Percentiles rank a stretch among this genome's conserved stretches.
These are phyloP conservation scores for Hyaena hyaena DNA, from an alignment of 2,113 vertebrate species.

Conservation along the genomic window DNA sequence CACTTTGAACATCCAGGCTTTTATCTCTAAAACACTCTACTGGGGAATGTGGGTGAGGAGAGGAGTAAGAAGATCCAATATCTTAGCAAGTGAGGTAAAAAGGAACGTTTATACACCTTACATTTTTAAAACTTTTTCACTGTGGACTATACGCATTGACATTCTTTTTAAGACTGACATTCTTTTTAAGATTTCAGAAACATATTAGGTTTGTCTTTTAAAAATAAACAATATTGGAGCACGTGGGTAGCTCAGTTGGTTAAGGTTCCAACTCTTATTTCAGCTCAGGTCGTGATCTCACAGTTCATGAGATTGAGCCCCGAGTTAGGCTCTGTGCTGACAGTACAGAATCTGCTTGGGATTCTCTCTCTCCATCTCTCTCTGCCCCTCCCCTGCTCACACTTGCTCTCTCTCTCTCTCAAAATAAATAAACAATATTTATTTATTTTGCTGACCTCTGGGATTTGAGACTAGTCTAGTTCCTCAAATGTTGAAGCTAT, in stretches of 20 bases:
- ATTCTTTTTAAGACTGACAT: slow-evolving; percentile 73
- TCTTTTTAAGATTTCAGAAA: slow-evolving; percentile 71
- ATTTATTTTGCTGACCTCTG: slow-evolving; percentile 75
- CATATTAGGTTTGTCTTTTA: slow-evolving; percentile 55
- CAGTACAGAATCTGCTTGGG: too few relatives aligned
- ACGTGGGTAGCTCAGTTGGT: too few relatives aligned
- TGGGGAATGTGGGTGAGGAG: neutral
- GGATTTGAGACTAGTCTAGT: slow-evolving; percentile 78
- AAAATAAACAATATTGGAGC: neutral
- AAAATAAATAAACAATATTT: neutral
- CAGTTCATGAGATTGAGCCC: too few relatives aligned
- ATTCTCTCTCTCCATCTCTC: too few relatives aligned
- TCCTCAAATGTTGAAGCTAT: slow-evolving; percentile 79
- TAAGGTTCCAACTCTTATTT: too few relatives aligned
- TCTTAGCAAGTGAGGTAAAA: slow-evolving; percentile 52
- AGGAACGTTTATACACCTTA: slow-evolving; percentile 54
- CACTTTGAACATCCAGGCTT: neutral
- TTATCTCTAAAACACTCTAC: neutral
- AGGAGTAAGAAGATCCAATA: slow-evolving; percentile 59
- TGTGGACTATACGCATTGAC: slow-evolving; percentile 64
- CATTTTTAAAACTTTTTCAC: slow-evolving; percentile 69
- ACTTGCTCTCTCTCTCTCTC: too few relatives aligned
- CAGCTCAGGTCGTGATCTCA: too few relatives aligned
- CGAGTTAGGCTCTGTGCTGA: too few relatives aligned
- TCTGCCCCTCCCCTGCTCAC: too few relatives aligned